Percentiles rank a stretch among this genome's conserved stretches.
Conservation (phyloP, 2,888 invertebrate genomes). For the Choreutis nemorana region DNA sequence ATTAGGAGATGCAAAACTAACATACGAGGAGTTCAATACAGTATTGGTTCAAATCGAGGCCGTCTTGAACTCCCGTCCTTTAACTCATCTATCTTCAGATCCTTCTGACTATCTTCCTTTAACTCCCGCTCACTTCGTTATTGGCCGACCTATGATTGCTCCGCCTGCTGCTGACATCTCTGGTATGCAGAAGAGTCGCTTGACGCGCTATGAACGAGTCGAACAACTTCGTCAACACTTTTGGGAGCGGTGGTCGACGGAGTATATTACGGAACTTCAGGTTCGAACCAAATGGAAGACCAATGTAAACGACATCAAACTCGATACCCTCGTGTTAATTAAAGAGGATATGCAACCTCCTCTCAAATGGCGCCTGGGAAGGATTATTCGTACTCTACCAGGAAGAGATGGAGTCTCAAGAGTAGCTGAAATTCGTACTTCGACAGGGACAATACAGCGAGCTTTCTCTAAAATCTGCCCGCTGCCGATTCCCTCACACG, state of each 20-base stretch:
- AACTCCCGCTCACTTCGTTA: neutral
- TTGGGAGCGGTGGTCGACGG: neutral
- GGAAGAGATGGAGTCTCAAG: neutral
- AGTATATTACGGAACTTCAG: neutral
- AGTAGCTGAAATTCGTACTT: neutral
- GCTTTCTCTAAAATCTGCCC: constrained; percentile 3
- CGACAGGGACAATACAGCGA: constrained; percentile 3
- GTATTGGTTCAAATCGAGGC: neutral
- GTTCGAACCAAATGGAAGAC: neutral
- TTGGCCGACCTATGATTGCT: neutral
- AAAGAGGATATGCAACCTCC: neutral
- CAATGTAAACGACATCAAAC: neutral
- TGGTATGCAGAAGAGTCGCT: neutral
- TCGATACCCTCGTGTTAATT: neutral
- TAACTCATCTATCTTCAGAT: neutral
- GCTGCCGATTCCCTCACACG: too few species aligned
- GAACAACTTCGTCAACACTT: neutral
- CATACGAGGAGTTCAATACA: neutral
- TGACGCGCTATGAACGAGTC: neutral
- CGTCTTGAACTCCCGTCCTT: neutral
- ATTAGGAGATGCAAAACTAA: neutral
- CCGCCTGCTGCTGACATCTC: neutral
- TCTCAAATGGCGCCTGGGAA: neutral
- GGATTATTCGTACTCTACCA: neutral
- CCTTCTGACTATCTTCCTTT: neutral